Percentiles rank a stretch among this genome's conserved stretches.
Evolutionary conservation across 2,888 invertebrate species (phyloP).

Genomic region (Drosophila diplacantha): DNA sequence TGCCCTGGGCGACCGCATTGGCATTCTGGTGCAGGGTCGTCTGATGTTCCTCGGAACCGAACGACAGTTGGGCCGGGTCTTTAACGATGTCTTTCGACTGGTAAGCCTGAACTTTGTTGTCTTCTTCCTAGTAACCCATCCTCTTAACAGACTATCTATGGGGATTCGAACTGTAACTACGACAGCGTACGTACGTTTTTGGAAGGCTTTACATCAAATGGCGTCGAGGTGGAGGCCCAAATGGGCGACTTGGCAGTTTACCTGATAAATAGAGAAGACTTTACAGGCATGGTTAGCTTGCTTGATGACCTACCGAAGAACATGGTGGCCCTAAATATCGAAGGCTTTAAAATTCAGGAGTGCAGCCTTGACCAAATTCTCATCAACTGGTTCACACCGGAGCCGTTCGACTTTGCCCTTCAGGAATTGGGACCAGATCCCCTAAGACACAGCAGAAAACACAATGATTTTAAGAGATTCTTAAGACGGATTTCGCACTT

Average conservation of each 20-base stretch:
- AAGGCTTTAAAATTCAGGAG: slow-evolving; percentile 87
- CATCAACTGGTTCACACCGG: slow-evolving; percentile 78
- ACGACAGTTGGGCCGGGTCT: slow-evolving; percentile 85
- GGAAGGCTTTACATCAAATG: slow-evolving; percentile 75
- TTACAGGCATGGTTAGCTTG: slow-evolving; percentile 80
- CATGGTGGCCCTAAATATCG: slow-evolving; percentile 80
- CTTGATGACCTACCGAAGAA: slow-evolving; percentile 82
- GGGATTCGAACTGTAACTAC: slow-evolving; percentile 84
- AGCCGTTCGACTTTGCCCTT: background rate
- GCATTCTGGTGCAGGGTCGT: slow-evolving; percentile 88
- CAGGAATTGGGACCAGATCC: background rate
- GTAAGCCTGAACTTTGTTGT: slow-evolving; percentile 62
- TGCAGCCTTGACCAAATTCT: slow-evolving; percentile 91
- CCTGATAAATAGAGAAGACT: slow-evolving; percentile 86
- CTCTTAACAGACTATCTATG: slow-evolving; percentile 81
- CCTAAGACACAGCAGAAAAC: background rate
- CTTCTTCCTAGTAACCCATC: background rate
- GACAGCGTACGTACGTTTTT: slow-evolving; percentile 82
- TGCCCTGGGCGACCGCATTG: slow-evolving; percentile 88
- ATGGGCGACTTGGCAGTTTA: slow-evolving; percentile 87
- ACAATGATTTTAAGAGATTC: background rate
- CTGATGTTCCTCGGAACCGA: slow-evolving; percentile 87
- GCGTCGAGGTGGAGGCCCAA: slow-evolving; percentile 86
- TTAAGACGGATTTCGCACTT: slow-evolving; percentile 4
- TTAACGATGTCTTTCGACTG: slow-evolving; percentile 88